Percentiles rank a stretch among this genome's conserved stretches.
These are phyloP conservation scores for Hippocampus comes DNA, from an alignment of 2,113 vertebrate species.

Conservation along the genomic window DNA sequence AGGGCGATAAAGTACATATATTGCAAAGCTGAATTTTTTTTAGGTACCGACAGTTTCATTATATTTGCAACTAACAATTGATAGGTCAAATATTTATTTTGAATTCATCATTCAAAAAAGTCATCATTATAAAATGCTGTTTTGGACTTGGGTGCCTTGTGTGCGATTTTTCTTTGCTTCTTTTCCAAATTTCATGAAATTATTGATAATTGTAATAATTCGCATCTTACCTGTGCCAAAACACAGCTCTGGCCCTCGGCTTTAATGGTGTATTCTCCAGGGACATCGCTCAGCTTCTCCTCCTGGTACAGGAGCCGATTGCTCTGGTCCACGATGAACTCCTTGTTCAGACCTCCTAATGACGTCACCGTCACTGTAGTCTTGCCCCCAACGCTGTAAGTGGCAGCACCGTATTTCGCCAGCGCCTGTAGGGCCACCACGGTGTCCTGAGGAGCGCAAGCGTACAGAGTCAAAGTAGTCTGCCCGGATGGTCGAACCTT, in stretches of 20 bases:
- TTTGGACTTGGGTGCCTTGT: no score
- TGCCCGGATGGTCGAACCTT: background rate
- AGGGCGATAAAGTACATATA: no score
- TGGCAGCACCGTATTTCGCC: constrained; percentile 74
- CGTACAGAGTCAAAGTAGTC: background rate
- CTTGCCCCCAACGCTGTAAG: constrained; percentile 54
- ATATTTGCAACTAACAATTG: background rate
- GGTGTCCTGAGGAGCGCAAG: constrained; percentile 72
- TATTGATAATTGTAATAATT: no score
- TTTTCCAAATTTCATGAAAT: no score
- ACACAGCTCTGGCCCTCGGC: constrained; percentile 74
- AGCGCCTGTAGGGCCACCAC: constrained; percentile 85
- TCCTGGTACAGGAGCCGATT: constrained; percentile 81
- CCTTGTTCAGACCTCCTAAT: constrained; percentile 48
- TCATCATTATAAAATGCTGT: no score
- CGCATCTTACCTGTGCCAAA: constrained; percentile 65
- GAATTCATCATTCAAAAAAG: no score
- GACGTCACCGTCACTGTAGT: constrained; percentile 69
- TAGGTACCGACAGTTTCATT: background rate
- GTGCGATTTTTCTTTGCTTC: no score
- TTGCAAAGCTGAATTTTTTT: background rate
- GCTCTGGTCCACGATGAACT: constrained; percentile 71
- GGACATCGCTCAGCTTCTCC: constrained; percentile 62
- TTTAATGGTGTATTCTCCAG: constrained; percentile 69
- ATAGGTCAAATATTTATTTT: no score